These are phyloP conservation scores for Sphaerophoria taeniata DNA, from an alignment of 2,888 invertebrate species.

Conservation along the genomic window DNA sequence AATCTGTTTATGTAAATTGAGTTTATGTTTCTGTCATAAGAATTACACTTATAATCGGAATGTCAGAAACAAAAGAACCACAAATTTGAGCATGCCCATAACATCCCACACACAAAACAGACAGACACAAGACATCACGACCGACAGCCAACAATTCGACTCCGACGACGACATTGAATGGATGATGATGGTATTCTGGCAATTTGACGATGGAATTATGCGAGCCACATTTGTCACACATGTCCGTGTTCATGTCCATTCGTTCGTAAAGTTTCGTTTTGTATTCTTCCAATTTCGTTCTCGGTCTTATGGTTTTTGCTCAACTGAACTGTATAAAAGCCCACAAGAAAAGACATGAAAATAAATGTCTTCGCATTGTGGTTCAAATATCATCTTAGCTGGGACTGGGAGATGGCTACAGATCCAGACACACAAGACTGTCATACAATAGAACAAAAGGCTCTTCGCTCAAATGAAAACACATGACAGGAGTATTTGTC, in stretches of 20 bases:
- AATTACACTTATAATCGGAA: conserved; percentile 38
- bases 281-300: too few species aligned
- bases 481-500: conserved; percentile 35
- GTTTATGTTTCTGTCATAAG: conserved; percentile 34
- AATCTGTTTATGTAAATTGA: conserved; percentile 36
- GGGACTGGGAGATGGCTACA: neutral
- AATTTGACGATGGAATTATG: conserved; percentile 33
- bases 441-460: neutral
- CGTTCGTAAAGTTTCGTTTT: neutral
- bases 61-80: conserved; percentile 26
- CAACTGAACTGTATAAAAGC: neutral
- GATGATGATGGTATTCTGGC: neutral
- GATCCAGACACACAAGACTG: neutral
- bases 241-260: conserved; percentile 19
- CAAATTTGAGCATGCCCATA: conserved; percentile 15
- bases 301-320: neutral
- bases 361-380: conserved; percentile 39
- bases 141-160: too few species aligned
- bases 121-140: neutral
- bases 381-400: conserved; percentile 29
- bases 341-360: conserved; percentile 37
- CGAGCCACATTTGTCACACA: conserved; percentile 43
- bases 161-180: too few species aligned
- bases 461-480: conserved; percentile 11
- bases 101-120: conserved; percentile 17